Evolutionary conservation across 2,113 vertebrate genomes (phyloP).

Genomic region (Myotis brandtii): DNA sequence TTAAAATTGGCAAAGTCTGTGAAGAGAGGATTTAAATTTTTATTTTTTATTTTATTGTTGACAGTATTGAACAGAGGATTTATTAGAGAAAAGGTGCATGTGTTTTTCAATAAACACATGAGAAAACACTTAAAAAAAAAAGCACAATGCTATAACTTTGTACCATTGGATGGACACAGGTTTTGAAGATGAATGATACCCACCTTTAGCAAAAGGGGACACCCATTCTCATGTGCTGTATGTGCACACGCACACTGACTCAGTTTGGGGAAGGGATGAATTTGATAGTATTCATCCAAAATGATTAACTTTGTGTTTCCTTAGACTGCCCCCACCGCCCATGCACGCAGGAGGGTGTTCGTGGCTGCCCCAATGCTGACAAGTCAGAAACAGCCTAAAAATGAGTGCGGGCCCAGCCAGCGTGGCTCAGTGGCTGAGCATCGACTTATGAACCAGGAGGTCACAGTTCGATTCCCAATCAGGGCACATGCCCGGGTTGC

Average conservation of each 20-base stretch:
- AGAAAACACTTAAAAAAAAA: not conserved
- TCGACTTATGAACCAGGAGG: too few species aligned
- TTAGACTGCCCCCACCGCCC: not conserved
- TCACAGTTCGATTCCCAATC: too few species aligned
- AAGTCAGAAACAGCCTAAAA: not conserved
- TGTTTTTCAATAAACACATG: not conserved
- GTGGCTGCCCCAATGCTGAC: rapidly evolving
- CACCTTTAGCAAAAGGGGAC: not conserved
- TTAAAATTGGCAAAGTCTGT: not conserved
- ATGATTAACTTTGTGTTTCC: not conserved
- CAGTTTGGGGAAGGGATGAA: not conserved
- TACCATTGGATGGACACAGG: not conserved
- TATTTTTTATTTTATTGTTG: too few species aligned
- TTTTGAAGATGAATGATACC: not conserved
- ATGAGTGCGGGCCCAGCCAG: too few species aligned
- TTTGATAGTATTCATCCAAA: not conserved
- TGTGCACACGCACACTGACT: not conserved
- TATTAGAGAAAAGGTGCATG: not conserved
- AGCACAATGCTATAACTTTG: not conserved
- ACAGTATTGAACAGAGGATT: not conserved
- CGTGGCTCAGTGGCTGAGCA: too few species aligned
- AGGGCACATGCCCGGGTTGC: too few species aligned
- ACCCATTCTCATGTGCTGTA: not conserved
- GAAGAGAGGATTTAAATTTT: not conserved
- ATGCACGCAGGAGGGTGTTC: not conserved